Evolutionary conservation across 2,888 invertebrate species (phyloP).

Genomic region (Pardosa pseudoannulata): DNA sequence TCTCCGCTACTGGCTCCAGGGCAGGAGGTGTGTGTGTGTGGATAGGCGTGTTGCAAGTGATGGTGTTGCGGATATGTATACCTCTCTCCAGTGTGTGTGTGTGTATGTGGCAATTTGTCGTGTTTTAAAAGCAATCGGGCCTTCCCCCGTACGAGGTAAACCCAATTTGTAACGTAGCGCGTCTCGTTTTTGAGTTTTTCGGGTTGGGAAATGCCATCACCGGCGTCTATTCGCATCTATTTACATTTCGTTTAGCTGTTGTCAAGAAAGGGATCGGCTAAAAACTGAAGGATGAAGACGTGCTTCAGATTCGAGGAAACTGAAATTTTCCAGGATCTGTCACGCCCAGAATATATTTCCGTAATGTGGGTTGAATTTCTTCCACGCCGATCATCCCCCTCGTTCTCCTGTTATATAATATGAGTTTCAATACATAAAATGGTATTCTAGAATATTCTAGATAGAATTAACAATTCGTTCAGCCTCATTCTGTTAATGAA

Average conservation of each 20-base stretch:
- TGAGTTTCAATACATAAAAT: too few species aligned
- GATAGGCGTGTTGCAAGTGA: conserved; percentile 21
- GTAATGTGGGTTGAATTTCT: too few species aligned
- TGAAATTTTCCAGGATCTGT: too few species aligned
- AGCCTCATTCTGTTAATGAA: too few species aligned
- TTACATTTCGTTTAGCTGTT: conserved; percentile 68
- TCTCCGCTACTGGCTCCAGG: conserved; percentile 10
- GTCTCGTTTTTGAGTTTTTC: conserved; percentile 48
- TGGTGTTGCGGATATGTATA: too few species aligned
- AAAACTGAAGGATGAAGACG: conserved; percentile 50
- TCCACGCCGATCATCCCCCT: too few species aligned
- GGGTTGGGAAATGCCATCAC: conserved; percentile 62
- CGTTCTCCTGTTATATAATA: too few species aligned
- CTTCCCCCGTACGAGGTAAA: conserved; percentile 49
- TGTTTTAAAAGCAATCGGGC: conserved; percentile 71
- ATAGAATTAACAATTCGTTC: too few species aligned
- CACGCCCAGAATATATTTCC: too few species aligned
- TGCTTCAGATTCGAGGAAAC: too few species aligned
- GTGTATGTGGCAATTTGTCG: conserved; percentile 63
- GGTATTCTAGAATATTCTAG: too few species aligned
- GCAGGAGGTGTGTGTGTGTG: conserved; percentile 22
- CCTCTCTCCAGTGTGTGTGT: too few species aligned
- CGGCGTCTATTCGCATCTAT: conserved; percentile 61
- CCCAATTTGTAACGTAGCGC: conserved; percentile 71
- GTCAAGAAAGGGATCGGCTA: conserved; percentile 42